Evolutionary conservation across 2,888 invertebrate species (phyloP), one percentile per base, ranked within the genome.

Genomic region (Tipula lateralis): DNA sequence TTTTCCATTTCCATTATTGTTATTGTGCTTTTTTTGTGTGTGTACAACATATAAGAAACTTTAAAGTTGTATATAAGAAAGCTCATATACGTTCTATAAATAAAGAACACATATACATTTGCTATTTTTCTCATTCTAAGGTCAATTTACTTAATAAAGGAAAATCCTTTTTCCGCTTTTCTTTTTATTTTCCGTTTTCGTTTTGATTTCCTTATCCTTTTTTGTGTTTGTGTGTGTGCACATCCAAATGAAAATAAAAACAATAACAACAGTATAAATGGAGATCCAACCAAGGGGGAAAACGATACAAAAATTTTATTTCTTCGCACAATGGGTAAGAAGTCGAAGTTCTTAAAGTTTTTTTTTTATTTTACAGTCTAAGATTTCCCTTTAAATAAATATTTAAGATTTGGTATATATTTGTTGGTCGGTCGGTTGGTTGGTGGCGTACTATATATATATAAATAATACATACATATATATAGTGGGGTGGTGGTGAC

Each of bases 401-500:
- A 66, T 66, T 66, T 66, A 66, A 66, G 66, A 66, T 66, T 66
- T 66, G 66, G 66, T 66, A 50, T 39, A 16, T 66, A n/a, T 66
- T 66, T 66, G 2, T 66, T 66, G 24, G 66, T 66, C 66, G 66
- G 24, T 66, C 66, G 66, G 66, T 66, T 24, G 66, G 24, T 66
- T 24, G 66, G 24, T 66, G 24, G 24, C 66, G 24, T 66, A 1
- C 1, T 50, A 19, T 50, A n/a, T n/a, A n/a, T n/a, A n/a, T n/a
- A n/a, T n/a, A n/a, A n/a, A n/a, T n/a, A n/a, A n/a, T n/a, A n/a
- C n/a, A n/a, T 50, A 50, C 19, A 19, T 50, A 24, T 66, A 66
- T 24, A 13, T 24, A n/a, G 44, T 4, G 44, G 16, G 66, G 66
- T 24, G 66, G 66, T 6, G 24, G 66, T 2, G 44, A 24, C 24